phyloP scores from a whole-genome alignment of 1,140 invertebrate species.

The Penaeus chinensis region DNA sequence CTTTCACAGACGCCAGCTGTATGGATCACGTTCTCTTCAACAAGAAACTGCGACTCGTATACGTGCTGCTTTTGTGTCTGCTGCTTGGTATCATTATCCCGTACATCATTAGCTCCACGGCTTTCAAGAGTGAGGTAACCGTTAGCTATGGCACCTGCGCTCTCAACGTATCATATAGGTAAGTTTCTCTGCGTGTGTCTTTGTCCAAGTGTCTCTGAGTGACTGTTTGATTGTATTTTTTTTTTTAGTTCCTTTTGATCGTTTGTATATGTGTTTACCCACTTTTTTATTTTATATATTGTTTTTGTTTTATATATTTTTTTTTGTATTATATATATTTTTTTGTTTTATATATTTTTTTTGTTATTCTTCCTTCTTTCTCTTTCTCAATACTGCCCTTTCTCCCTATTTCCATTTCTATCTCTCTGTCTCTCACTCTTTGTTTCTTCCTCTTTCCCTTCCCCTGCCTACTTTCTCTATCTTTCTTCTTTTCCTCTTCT shows the following conservation, averaged over 20 bases:
- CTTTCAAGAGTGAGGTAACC: background rate
- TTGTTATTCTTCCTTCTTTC: background rate
- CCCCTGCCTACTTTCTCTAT: background rate
- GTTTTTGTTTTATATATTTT: background rate
- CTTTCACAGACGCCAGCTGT: background rate
- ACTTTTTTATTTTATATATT: background rate
- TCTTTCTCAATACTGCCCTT: too few relatives aligned
- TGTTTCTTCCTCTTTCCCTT: background rate
- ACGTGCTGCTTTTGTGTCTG: conserved; percentile 18
- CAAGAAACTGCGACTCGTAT: background rate
- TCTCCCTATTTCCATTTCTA: background rate
- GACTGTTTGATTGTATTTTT: background rate
- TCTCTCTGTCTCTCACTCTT: background rate
- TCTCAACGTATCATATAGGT: conserved; percentile 42
- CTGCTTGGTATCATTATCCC: conserved; percentile 17
- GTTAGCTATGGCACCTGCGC: conserved; percentile 23
- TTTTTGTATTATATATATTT: background rate
- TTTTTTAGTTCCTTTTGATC: background rate
- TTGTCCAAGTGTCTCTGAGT: background rate
- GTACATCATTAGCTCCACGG: conserved; percentile 9
- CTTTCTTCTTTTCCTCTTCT: background rate
- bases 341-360: too few relatives aligned
- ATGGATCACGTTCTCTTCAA: background rate
- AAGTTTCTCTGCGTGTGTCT: background rate
- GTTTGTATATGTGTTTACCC: background rate